Conservation (phyloP, 2,888 invertebrate species). For the Laothoe populi region DNA sequence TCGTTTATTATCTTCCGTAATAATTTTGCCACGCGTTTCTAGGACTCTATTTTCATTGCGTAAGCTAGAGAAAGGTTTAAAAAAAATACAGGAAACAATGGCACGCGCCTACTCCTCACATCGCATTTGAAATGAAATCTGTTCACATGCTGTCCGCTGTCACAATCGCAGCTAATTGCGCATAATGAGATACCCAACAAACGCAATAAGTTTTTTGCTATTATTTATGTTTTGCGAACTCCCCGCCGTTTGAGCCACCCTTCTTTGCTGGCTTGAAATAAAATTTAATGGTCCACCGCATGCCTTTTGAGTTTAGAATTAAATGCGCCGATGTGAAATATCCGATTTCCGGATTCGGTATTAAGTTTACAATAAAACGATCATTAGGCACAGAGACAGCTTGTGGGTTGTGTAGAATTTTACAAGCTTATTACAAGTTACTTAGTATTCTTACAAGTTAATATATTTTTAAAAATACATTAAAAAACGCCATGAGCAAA, state of each 20-base stretch:
- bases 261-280: slow-evolving; percentile 70
- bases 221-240: slow-evolving; percentile 77
- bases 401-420: neutral
- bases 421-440: too few species aligned
- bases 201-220: slow-evolving; percentile 81
- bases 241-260: slow-evolving; percentile 71
- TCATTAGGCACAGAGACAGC: slow-evolving; percentile 30
- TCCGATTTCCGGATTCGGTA: slow-evolving; percentile 75
- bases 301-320: slow-evolving; percentile 60
- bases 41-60: neutral
- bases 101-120: slow-evolving; percentile 52
- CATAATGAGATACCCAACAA: slow-evolving; percentile 81
- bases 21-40: too few species aligned
- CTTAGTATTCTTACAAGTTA: too few species aligned
- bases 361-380: slow-evolving; percentile 46
- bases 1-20: too few species aligned
- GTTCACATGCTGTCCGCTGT: slow-evolving; percentile 76
- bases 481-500: too few species aligned
- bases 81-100: slow-evolving; percentile 29
- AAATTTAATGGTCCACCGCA: slow-evolving; percentile 79
- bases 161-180: slow-evolving; percentile 84
- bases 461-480: too few species aligned
- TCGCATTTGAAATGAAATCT: slow-evolving; percentile 60
- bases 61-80: neutral
- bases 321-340: slow-evolving; percentile 68